Evolutionary conservation across 2,888 invertebrate species (phyloP), one percentile per base, ranked within the genome.

Genomic region (Eurois occulta): DNA sequence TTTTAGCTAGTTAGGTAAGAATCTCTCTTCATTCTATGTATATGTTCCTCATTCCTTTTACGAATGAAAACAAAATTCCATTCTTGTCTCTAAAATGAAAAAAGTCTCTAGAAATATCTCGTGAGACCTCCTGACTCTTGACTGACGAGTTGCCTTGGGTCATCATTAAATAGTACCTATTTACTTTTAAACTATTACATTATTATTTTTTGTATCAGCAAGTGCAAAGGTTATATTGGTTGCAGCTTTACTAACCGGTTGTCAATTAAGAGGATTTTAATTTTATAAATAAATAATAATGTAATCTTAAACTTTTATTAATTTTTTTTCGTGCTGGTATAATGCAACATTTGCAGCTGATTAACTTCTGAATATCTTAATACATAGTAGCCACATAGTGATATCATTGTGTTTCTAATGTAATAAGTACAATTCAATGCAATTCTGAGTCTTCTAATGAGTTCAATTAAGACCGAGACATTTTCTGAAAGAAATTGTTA

Each of bases 181-280:
- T 52, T 28, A 43, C 43, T 72, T 74, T 64, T 67, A 32, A 84
- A 68, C 52, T 48, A 32, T 48, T 46, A 35, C 11, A 35, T 73
- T 55, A n/a, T 43, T 66, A 21, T 48, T 75, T 72, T 69, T 85
- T 60, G 8, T 46, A 72, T 24, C 35, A 18, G 7, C 35, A 52
- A 75, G 76, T 72, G 48, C 83, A 86, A 78, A 83, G 83, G 72
- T 86, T 55, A 86, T 5, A 62, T 32, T 71, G 24, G 60, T 71
- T 71, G 60, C 65, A 48, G 32, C 18, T 64, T 64, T 21, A 21
- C 43, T 7, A 58, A 46, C 8, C 8, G 58, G 69, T 72, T 86
- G 74, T 83, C 78, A 86, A 67, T 76, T 68, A 60, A 21, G 43
- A 48, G 4, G 18, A 72, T 24, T 71, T 73, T 66, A 28, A 16